Evolutionary conservation across 1,140 invertebrate genomes (phyloP), one percentile per base, ranked within the genome.

Genomic region (Planococcus citri): DNA sequence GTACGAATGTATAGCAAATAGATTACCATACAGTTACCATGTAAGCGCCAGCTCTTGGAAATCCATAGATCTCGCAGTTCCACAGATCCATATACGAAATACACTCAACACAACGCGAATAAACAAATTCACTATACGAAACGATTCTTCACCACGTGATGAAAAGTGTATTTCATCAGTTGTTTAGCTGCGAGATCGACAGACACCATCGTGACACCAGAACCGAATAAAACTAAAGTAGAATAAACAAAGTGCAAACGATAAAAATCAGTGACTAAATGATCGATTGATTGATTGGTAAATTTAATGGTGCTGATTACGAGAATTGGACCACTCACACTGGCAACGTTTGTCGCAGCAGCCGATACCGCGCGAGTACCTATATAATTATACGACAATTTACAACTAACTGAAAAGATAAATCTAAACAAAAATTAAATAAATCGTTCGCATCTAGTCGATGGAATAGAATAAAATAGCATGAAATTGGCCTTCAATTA

Each of bases 401-500:
- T 64, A n/a, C 60, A 14, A 24, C 60, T 17, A 64, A 64, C 60
- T 64, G 60, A 64, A 64, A 27, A 25, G 20, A 1, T 64, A 64
- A 64, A 64, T 51, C 60, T 9, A 10, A 25, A 64, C 10, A 64
- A 64, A 64, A 64, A 27, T 6, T 33, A 58, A 8, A 3, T 25
- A 64, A 64, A 64, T 64, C 60, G 60, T 64, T 64, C 60, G 20
- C 60, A 64, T 64, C 60, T 25, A 64, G 60, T 64, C 60, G 60
- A 27, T 64, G 6, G 41, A 51, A 51, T 51, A 51, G 41, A 51
- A 25, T 64, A 27, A 64, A 64, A 64, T 64, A 64, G 60, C 60
- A 27, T 64, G 60, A 64, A 64, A 64, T 64, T 64, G 60, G 60
- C 60, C 60, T 64, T 64, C 60, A 64, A 64, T 64, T 64, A 64